Base-by-base conservation (phyloP, 1,140 invertebrate species). In the Ooceraea biroi region DNA sequence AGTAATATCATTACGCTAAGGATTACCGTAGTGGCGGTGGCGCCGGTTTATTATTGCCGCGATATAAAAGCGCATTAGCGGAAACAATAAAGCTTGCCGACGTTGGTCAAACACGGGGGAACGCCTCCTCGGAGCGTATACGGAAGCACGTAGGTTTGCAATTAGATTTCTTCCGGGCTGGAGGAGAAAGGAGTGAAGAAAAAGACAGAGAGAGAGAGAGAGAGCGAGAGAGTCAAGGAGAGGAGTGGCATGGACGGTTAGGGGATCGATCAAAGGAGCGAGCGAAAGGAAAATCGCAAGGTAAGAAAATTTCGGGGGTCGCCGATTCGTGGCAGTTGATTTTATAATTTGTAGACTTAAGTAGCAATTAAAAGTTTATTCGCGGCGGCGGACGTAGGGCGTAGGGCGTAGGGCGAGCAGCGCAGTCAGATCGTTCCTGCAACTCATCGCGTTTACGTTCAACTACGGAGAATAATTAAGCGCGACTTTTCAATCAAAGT, bases 1-100 rank as follows among this genome's bases (percentile, higher is more conserved):
- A 27, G 48, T 82, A 46, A 55, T 84, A 80, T 84, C 61, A 69
- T 84, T 72, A 84, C 55, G 14, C 41, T 52, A 57, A 86, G 73
- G 73, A 57, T 88, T 88, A 84, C 73, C 61, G 55, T 52, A 77
- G 58, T 30, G 25, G 60, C 68, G 25, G n/a, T 27, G 48, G 8
- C 30, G 36, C 46, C 30, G 50, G 68, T 84, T 88, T 82, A 82
- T 88, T 87, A 88, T 65, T 80, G 52, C 61, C 27, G 63, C 85
- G 69, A 84, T 84, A 71, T 80, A 80, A 87, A 74, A 74, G 74
- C 61, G 69, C 69, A 87, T 87, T 87, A 87, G 55, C 61, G 82
- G 69, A 61, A 84, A 80, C 85, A 61, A 73, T 84, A 80, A 84
- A 66, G 44, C 55, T 46, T 50, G 25, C 17, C 14, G 10, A 12